Conservation (phyloP, 2,797 vertebrate species). For the Scleropages formosus region DNA sequence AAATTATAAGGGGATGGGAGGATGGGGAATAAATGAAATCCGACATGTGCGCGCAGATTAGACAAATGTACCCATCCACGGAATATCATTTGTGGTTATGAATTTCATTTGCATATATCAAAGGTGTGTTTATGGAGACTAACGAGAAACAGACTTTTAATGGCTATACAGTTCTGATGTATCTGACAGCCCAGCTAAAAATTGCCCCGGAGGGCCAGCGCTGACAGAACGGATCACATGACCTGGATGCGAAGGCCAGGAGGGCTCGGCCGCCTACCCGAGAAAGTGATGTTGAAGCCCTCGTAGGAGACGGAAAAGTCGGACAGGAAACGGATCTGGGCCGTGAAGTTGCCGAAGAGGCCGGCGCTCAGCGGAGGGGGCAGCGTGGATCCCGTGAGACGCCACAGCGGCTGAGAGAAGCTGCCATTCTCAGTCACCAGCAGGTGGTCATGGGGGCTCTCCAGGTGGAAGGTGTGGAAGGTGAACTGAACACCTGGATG, state of each 20-base stretch:
- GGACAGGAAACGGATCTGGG: conserved; percentile 94
- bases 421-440: conserved; percentile 92
- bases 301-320: conserved; percentile 98
- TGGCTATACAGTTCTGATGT: neutral
- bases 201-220: neutral
- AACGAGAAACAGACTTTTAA: neutral
- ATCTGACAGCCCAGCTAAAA: neutral
- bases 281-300: conserved; percentile 98
- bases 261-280: conserved; percentile 65
- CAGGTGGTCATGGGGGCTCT: conserved; percentile 93
- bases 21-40: neutral
- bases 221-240: neutral
- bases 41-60: neutral
- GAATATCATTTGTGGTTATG: conserved; percentile 12
- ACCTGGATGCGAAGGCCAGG: neutral
- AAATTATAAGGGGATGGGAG: neutral
- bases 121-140: conserved; percentile 1
- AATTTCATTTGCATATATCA: neutral
- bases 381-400: conserved; percentile 85
- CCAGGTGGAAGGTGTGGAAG: conserved; percentile 96
- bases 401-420: conserved; percentile 87
- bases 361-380: conserved; percentile 88
- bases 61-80: neutral
- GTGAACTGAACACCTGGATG: conserved; percentile 89
- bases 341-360: conserved; percentile 93